These are phyloP conservation scores for Pimpla rufipes DNA, from an alignment of 2,888 invertebrate species.

Conservation along the genomic window DNA sequence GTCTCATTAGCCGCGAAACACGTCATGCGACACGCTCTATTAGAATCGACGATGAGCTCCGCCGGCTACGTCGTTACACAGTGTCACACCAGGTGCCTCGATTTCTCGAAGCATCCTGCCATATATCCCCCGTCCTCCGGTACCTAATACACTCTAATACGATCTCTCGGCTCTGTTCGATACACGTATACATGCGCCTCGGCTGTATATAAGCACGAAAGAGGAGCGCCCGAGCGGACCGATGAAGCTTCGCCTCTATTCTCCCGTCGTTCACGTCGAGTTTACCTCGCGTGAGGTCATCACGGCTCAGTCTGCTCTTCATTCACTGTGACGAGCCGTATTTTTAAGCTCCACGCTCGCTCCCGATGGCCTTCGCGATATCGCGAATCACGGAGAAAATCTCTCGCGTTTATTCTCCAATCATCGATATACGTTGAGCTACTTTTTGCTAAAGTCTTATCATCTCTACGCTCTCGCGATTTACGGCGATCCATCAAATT, in stretches of 20 bases:
- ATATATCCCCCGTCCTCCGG: neutral
- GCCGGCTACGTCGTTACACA: neutral
- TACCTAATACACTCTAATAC: slow-evolving; percentile 24
- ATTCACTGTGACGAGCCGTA: neutral
- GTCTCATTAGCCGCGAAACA: neutral
- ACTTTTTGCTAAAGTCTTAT: neutral
- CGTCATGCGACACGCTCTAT: slow-evolving; percentile 50
- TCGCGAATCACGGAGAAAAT: slow-evolving; percentile 6
- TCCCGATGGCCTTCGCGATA: slow-evolving; percentile 9
- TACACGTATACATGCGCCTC: neutral
- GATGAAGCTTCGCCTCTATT: slow-evolving; percentile 16
- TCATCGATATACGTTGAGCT: neutral
- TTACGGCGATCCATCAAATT: neutral
- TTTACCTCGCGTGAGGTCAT: slow-evolving; percentile 32
- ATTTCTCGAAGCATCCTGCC: slow-evolving; percentile 38
- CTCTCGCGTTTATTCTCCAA: neutral
- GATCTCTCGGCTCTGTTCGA: slow-evolving; percentile 23
- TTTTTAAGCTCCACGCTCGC: neutral
- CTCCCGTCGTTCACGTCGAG: slow-evolving; percentile 30
- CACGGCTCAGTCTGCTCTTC: slow-evolving; percentile 2
- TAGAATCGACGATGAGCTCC: slow-evolving; percentile 47
- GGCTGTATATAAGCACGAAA: slow-evolving; percentile 27
- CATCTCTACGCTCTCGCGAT: neutral
- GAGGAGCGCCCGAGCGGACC: slow-evolving; percentile 53
- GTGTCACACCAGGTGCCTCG: slow-evolving; percentile 24